phyloP scores from a whole-genome alignment of 1,140 invertebrate genomes.

The Protaetia brevitarsis region DNA sequence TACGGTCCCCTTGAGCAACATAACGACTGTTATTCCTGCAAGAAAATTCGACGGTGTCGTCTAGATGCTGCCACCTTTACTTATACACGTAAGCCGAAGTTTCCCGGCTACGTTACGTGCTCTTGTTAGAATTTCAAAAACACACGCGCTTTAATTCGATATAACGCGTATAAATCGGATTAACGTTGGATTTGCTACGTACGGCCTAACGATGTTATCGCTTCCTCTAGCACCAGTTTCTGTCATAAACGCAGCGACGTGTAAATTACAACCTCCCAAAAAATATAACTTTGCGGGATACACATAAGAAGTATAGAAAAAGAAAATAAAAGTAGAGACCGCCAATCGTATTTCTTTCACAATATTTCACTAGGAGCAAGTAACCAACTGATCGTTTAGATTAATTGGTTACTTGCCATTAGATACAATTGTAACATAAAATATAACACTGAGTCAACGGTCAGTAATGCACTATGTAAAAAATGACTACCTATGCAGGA shows the following conservation, averaged over 20 bases:
- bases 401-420: too few species aligned
- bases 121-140: not conserved
- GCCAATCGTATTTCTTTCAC: too few species aligned
- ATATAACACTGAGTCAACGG: too few species aligned
- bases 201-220: not conserved
- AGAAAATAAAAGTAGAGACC: too few species aligned
- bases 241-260: not conserved
- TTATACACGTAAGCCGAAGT: not conserved
- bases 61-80: not conserved
- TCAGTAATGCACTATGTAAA: too few species aligned
- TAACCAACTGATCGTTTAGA: too few species aligned
- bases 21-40: constrained; percentile 2
- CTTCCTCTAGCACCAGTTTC: not conserved
- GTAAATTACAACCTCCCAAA: too few species aligned
- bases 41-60: not conserved
- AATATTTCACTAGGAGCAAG: too few species aligned
- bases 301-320: too few species aligned
- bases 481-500: too few species aligned
- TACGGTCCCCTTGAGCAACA: constrained; percentile 9
- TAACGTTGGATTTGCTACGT: not conserved
- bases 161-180: constrained; percentile 9
- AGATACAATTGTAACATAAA: too few species aligned
- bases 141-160: constrained; percentile 2
- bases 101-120: not conserved
- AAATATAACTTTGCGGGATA: too few species aligned